Evolutionary conservation across 2,888 invertebrate species (phyloP), one percentile per base, ranked within the genome.

Genomic region (Epinotia ramella): DNA sequence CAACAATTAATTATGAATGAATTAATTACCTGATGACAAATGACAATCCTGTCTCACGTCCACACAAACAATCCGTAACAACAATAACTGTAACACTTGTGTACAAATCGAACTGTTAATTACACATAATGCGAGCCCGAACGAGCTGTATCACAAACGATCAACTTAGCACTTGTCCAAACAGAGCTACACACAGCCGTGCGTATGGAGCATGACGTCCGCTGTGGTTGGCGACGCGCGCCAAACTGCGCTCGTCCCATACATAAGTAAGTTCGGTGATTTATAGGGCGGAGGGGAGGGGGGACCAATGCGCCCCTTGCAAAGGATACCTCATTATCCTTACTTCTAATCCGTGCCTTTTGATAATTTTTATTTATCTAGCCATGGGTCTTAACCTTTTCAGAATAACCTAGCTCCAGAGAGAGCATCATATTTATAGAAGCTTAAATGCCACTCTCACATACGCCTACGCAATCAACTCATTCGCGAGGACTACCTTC

Each of bases 151-250:
- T 91, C 93, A 92, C 91, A 90, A 92, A 92, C 93, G 92, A 93
- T 92, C 92, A 93, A 93, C 91, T 93, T 93, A 92, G 90, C 93
- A 94, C 93, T 94, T 93, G 93, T 94, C 89, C 89, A 92, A 93
- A 92, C 89, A 90, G 89, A 85, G 80, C 24, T n/a, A 46, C n/a
- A 60, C 16, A 24, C 40, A 28, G n/a, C 20, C 20, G 20, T 20
- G 5, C 46, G 44, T 44, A 11, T 5, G n/a, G 7, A n/a, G 59
- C 59, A 12, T 62, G 79, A 86, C 93, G 90, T 88, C 84, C 83
- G 79, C 66, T 73, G 78, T 74, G 77, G 81, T 81, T 88, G 91
- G 87, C 87, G 89, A 88, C 92, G 86, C 91, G 91, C 92, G 93
- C 92, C 91, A 90, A 93, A 94, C 94, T 94, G 93, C 83, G 84